Evolutionary conservation across 2,797 vertebrate genomes (phyloP), one percentile per base, ranked within the genome.

Genomic region (Spheniscus humboldti): DNA sequence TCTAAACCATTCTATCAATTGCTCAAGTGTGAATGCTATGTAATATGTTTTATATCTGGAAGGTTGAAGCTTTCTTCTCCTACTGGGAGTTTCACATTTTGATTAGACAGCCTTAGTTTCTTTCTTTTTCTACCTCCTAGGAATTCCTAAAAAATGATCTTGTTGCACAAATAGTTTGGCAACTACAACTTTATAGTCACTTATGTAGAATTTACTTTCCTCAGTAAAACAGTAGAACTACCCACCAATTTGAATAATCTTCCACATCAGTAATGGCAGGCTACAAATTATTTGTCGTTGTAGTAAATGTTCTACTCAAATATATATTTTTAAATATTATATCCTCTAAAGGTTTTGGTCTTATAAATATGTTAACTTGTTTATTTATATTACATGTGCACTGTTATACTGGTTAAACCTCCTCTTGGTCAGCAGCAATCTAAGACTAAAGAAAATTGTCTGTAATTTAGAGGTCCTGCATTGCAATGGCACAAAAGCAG

Each of bases 41-140:
- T 83, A 96, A 94, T 97, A 95, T 89, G 64, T 86, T 97, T 96
- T 92, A 72, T 96, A 80, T 96, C 90, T 97, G 92, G 84, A 82
- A 97, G 81, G 88, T 25, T 96, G 90, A 94, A 95, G 60, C 60
- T 93, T 95, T 89, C 74, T 96, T 94, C 80, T 93, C 59, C 96
- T 93, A 72, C 53, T 88, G 94, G 78, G 93, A 92, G 48, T 86
- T 93, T 92, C 93, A 72, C 91, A 90, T 96, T 96, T 96, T 92
- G 74, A 96, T 97, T 84, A 95, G 80, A 72, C 13, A 41, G 31
- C 30, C 59, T 57, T 50, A 62, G 30, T 39, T 86, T 64, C 48
- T 72, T 72, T 35, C 25, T 62, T 68, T 78, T 80, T 64, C 68
- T 77, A 6, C 24, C 77, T 88, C 69, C 30, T 41, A 62, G 52